phyloP scores from a whole-genome alignment of 2,888 invertebrate genomes.

The Cotesia congregata region DNA sequence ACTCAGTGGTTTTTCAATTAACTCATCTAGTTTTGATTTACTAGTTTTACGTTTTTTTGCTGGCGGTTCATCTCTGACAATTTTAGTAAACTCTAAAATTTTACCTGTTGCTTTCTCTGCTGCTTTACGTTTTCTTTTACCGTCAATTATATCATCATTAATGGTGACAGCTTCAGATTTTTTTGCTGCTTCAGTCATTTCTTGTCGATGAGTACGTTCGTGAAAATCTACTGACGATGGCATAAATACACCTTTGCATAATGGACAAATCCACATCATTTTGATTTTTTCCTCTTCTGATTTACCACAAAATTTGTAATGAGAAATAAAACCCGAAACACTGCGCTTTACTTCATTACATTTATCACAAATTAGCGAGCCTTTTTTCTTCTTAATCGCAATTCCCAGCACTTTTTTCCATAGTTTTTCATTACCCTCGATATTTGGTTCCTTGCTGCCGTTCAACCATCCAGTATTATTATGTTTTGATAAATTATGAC shows the following conservation, averaged over 20 bases:
- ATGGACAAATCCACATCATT: conserved; percentile 72
- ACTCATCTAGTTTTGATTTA: conserved; percentile 15
- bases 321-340: conserved; percentile 75
- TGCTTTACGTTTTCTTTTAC: conserved; percentile 66
- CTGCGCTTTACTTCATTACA: conserved; percentile 71
- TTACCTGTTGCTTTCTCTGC: conserved; percentile 67
- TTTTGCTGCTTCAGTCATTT: conserved; percentile 16
- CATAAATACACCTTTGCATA: conserved; percentile 73
- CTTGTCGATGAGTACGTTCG: conserved; percentile 69
- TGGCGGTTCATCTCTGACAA: conserved; percentile 48
- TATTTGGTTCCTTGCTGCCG: conserved; percentile 72
- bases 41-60: conserved; percentile 45
- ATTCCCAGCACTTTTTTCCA: conserved; percentile 70
- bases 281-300: conserved; percentile 69
- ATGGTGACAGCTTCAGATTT: background rate
- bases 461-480: conserved; percentile 75
- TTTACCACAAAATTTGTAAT: conserved; percentile 76
- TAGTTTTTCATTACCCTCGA: conserved; percentile 70
- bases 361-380: conserved; percentile 72
- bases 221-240: conserved; percentile 76
- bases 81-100: conserved; percentile 62
- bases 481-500: conserved; percentile 73
- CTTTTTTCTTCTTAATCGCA: conserved; percentile 66
- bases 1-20: conserved; percentile 48
- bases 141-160: conserved; percentile 3